These are phyloP conservation scores for Allenopithecus nigroviridis DNA, from an alignment of 2,797 vertebrate species.

Conservation along the genomic window DNA sequence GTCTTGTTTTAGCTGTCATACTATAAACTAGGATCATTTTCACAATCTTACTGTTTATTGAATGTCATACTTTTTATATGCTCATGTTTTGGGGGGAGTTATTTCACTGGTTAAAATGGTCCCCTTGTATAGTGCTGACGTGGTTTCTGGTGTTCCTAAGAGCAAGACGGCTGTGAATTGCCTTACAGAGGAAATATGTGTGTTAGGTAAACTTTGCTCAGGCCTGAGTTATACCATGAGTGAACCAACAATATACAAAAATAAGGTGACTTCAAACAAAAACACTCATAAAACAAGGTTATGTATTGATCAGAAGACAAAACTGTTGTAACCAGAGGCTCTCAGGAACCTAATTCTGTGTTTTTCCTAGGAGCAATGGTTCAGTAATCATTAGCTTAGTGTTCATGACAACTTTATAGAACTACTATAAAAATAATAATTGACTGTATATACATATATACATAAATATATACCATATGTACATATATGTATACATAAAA, in stretches of 20 bases:
- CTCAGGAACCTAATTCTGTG: background rate
- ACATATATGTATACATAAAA: background rate
- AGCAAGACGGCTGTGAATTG: background rate
- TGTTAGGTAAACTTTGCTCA: background rate
- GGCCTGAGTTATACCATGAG: background rate
- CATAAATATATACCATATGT: background rate
- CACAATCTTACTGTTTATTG: background rate
- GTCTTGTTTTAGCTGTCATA: background rate
- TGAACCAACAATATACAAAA: background rate
- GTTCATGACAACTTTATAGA: background rate
- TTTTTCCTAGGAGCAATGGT: background rate
- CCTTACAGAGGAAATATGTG: background rate
- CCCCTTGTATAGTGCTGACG: background rate
- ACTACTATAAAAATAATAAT: background rate
- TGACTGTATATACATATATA: background rate
- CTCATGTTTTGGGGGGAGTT: background rate
- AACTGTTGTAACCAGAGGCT: background rate
- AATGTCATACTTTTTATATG: background rate
- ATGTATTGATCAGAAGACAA: background rate
- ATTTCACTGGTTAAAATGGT: background rate
- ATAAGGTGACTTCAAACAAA: background rate
- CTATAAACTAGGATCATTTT: background rate
- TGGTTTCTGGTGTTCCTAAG: background rate
- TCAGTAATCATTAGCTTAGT: background rate
- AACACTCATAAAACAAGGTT: background rate